phyloP scores from a whole-genome alignment of 2,113 vertebrate genomes.

The Gnathonemus longibarbis region DNA sequence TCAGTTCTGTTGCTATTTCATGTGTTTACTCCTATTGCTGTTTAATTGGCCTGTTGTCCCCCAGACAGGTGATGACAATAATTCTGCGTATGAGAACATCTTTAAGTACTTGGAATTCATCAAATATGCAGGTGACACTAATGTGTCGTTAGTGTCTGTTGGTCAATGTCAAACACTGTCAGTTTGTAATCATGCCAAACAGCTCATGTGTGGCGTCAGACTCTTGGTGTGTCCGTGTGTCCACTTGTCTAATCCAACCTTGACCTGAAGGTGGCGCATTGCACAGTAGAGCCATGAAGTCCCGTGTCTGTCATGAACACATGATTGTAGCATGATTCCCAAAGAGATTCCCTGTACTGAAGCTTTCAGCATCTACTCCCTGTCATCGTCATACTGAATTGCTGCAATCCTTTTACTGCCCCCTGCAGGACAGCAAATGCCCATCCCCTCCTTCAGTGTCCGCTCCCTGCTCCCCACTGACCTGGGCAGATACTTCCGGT shows the following conservation, averaged over 20 bases:
- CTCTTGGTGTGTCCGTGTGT: neutral
- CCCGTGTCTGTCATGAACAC: neutral
- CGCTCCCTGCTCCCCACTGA: slow-evolving; percentile 63
- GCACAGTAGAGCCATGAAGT: neutral
- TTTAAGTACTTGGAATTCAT: slow-evolving; percentile 66
- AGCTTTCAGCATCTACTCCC: neutral
- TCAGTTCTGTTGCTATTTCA: neutral
- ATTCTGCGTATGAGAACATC: slow-evolving; percentile 69
- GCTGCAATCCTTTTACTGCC: neutral
- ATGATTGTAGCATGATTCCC: neutral
- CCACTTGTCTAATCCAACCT: neutral
- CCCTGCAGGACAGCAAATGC: slow-evolving; percentile 62
- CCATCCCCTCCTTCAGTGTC: slow-evolving; percentile 69
- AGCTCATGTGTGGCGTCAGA: neutral
- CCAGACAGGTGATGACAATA: slow-evolving; percentile 67
- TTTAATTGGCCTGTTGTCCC: slow-evolving; percentile 11
- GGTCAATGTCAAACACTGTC: neutral
- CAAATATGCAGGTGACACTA: slow-evolving; percentile 65
- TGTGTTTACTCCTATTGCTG: neutral
- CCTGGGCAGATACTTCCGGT: slow-evolving; percentile 72
- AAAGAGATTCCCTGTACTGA: neutral
- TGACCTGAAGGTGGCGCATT: neutral
- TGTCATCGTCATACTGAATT: neutral
- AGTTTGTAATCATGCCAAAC: neutral
- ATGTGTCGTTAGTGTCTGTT: neutral